Percentiles rank a stretch among this genome's conserved stretches.
Evolutionary conservation across 2,888 invertebrate species (phyloP).

Genomic region (Microctonus aethiopoides): DNA sequence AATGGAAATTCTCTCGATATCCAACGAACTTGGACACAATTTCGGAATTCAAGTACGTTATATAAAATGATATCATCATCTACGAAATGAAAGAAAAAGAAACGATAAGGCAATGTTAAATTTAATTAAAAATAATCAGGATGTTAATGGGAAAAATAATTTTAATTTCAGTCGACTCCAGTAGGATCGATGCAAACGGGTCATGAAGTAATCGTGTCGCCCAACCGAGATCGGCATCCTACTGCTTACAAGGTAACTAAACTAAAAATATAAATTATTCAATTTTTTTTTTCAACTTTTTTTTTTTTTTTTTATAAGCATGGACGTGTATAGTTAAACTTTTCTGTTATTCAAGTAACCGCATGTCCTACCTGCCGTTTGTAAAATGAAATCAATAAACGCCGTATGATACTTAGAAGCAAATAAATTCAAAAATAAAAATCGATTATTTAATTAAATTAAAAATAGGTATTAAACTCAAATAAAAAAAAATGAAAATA

Average conservation of each 20-base stretch:
- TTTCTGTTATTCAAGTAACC: slow-evolving; percentile 55
- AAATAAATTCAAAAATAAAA: slow-evolving; percentile 20
- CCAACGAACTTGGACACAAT: background rate
- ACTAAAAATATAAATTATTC: background rate
- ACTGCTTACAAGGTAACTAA: slow-evolving; percentile 80
- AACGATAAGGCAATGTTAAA: background rate
- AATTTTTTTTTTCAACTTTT: background rate
- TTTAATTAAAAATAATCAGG: background rate
- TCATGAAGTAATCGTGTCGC: slow-evolving; percentile 91
- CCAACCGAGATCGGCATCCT: slow-evolving; percentile 85
- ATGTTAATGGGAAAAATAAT: background rate
- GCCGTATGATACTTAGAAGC: slow-evolving; percentile 17
- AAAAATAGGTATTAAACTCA: background rate
- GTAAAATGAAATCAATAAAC: slow-evolving; percentile 30
- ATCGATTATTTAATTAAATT: slow-evolving; percentile 8
- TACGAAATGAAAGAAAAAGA: background rate
- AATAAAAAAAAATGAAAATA: background rate
- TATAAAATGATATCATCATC: slow-evolving; percentile 27
- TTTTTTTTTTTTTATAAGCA: slow-evolving; percentile 48
- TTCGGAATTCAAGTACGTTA: slow-evolving; percentile 52
- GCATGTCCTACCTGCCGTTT: slow-evolving; percentile 51
- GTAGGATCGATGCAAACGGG: slow-evolving; percentile 92
- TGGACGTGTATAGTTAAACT: slow-evolving; percentile 52
- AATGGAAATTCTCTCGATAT: slow-evolving; percentile 20
- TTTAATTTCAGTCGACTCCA: slow-evolving; percentile 84